Evolutionary conservation across 2,888 invertebrate genomes (phyloP).

Genomic region (Acanthacorydalis orientalis): DNA sequence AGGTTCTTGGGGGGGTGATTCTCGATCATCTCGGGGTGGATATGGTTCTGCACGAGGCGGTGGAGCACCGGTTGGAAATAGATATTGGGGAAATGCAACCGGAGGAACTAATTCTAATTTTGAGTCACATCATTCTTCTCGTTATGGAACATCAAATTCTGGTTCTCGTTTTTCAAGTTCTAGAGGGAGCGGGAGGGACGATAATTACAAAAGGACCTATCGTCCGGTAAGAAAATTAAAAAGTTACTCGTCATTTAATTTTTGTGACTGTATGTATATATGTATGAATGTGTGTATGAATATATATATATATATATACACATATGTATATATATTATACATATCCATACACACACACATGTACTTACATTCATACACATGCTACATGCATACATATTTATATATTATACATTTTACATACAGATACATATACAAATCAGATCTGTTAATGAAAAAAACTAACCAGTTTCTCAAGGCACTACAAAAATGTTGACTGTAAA

Average conservation of each 20-base stretch:
- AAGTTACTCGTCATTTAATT: neutral
- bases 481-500: no score
- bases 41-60: neutral
- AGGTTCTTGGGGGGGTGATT: slow-evolving; percentile 15
- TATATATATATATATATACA: no score
- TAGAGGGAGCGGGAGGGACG: neutral
- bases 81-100: slow-evolving; percentile 3
- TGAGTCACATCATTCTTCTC: slow-evolving; percentile 17
- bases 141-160: slow-evolving; percentile 10
- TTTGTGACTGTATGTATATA: no score
- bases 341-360: no score
- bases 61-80: neutral
- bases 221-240: slow-evolving; percentile 4
- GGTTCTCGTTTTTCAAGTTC: neutral
- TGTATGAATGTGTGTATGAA: no score
- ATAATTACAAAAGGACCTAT: slow-evolving; percentile 3
- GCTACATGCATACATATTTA: no score
- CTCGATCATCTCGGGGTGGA: slow-evolving; percentile 13
- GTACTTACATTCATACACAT: no score
- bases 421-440: no score
- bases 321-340: no score
- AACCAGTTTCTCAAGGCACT: no score
- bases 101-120: slow-evolving; percentile 12
- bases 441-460: no score
- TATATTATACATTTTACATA: no score